Evolutionary conservation across 2,113 vertebrate genomes (phyloP).

Genomic region (Sinocyclocheilus grahami): DNA sequence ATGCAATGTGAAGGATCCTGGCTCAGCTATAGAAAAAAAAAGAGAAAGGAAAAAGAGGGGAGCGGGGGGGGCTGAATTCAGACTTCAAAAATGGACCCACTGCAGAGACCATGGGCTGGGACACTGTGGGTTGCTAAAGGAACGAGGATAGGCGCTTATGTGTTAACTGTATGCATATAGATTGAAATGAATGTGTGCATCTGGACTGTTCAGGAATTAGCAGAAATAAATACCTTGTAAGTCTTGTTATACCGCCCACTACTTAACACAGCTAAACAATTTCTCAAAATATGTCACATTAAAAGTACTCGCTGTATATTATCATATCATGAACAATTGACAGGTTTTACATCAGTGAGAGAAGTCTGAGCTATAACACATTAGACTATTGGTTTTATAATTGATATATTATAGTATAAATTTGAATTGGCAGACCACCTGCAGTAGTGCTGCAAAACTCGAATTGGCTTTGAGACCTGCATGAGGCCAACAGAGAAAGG

Average conservation of each 20-base stretch:
- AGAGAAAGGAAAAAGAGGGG: not conserved
- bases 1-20: conserved; percentile 37
- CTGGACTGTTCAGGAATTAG: conserved; percentile 11
- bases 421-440: too few relatives aligned
- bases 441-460: too few relatives aligned
- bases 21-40: not conserved
- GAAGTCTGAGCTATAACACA: too few relatives aligned
- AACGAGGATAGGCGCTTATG: conserved; percentile 57
- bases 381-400: too few relatives aligned
- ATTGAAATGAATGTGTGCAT: conserved; percentile 48
- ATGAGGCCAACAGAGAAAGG: too few relatives aligned
- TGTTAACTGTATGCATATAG: conserved; percentile 54
- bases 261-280: not conserved
- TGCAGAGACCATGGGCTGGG: conserved; percentile 40
- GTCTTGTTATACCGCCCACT: not conserved
- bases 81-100: conserved; percentile 43
- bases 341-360: too few relatives aligned
- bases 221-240: conserved; percentile 20
- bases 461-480: too few relatives aligned
- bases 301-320: not conserved
- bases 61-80: conserved; percentile 45
- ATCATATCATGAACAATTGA: not conserved
- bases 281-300: conserved; percentile 10
- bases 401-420: too few relatives aligned
- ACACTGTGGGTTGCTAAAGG: conserved; percentile 66